Evolutionary conservation across 2,888 invertebrate species (phyloP), one percentile per base, ranked within the genome.

Genomic region (Tetramorium bicarinatum): DNA sequence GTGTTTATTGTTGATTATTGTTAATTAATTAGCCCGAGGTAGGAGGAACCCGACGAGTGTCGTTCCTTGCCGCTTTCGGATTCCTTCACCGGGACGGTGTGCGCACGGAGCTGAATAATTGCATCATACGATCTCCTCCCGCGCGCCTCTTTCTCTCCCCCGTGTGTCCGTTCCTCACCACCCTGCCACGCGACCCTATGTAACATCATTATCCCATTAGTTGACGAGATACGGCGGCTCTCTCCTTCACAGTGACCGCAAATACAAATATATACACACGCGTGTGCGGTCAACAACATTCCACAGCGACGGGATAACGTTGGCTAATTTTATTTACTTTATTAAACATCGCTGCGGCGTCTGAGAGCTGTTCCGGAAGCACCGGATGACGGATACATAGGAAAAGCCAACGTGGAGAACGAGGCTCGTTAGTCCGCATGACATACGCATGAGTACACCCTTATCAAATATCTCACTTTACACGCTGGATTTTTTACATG

Each of bases 171-270:
- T n/a, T 75, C 56, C 71, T 38, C 64, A 9, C 47, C 21, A 62
- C 21, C n/a, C 76, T 62, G 89, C 88, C 92, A 91, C 90, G 90
- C 89, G 92, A 92, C 89, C 89, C 87, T 89, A 84, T 76, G 86
- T 91, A 92, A 91, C 87, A 84, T 91, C 87, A 88, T 92, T 92
- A 92, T 92, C 89, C 89, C 88, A 90, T 92, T 91, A 90, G 88
- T 76, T 75, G 66, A 85, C 87, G 85, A 59, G 81, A 82, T 76
- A 76, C 76, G 41, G 47, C 81, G 81, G 13, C 29, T 64, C 38
- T 72, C 74, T 54, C 18, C 38, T 49, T 54, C 18, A 11, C 13
- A 25, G 29, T 34, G 18, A 25, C 61, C 76, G 82, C 80, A 69
- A 87, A 80, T 66, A 74, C 67, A 49, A 8, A 49, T 13, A 13